Percentiles rank a stretch among this genome's conserved stretches.
Evolutionary conservation across 1,140 invertebrate species (phyloP).

Genomic region (Drosophila punjabiensis): DNA sequence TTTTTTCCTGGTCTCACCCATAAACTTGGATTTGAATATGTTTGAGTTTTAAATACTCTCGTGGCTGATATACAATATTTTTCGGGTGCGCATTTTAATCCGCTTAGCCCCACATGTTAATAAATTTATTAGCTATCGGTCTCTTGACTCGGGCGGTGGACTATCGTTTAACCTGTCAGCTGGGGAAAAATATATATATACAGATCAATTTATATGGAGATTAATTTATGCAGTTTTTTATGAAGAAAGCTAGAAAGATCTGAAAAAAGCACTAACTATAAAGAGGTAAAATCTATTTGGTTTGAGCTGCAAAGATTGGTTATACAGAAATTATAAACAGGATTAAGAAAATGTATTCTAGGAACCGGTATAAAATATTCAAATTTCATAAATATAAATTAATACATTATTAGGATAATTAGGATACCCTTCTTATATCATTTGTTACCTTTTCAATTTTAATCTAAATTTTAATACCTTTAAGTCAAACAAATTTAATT

Average conservation of each 20-base stretch:
- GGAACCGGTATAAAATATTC: too few species aligned
- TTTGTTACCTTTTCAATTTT: too few species aligned
- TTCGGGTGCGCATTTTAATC: slow-evolving; percentile 59
- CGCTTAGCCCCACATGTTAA: slow-evolving; percentile 80
- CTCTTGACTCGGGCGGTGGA: slow-evolving; percentile 21
- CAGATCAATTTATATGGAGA: background rate
- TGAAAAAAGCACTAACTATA: background rate
- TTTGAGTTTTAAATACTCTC: slow-evolving; percentile 74
- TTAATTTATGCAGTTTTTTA: slow-evolving; percentile 4
- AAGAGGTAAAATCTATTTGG: too few species aligned
- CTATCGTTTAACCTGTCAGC: slow-evolving; percentile 18
- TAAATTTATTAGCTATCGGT: slow-evolving; percentile 66
- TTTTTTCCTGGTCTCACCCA: slow-evolving; percentile 31
- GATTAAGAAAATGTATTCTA: background rate
- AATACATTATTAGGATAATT: too few species aligned
- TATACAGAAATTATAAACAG: background rate
- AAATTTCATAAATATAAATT: too few species aligned
- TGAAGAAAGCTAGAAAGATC: background rate
- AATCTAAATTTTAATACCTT: background rate
- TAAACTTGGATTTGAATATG: slow-evolving; percentile 82
- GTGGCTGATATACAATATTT: slow-evolving; percentile 29
- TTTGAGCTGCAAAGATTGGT: background rate
- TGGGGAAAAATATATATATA: slow-evolving; percentile 1
- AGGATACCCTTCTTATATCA: too few species aligned
- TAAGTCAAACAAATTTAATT: background rate